A percentile compares a stretch with the other conserved stretches of the same genome.
phyloP scores from a whole-genome alignment of 2,888 invertebrate genomes.

The Epinotia demarniana region DNA sequence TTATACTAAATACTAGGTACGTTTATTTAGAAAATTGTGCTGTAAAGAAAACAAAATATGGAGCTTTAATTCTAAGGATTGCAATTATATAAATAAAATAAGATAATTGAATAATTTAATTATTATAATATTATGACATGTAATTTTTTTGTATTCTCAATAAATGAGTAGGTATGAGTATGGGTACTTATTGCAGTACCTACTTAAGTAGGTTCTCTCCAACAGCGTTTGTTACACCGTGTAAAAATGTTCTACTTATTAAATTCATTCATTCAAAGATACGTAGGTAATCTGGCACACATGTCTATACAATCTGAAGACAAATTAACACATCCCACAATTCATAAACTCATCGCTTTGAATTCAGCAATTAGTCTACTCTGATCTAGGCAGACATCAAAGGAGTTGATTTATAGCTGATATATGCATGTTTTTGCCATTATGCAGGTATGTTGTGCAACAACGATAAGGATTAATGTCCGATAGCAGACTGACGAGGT shows the following conservation, averaged over 20 bases:
- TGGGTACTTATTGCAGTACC: not conserved
- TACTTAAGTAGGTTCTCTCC: not conserved
- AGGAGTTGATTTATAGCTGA: constrained; percentile 43
- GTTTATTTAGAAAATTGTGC: too few relatives aligned
- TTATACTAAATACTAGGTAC: too few relatives aligned
- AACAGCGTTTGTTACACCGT: not conserved
- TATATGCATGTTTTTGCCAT: constrained; percentile 30
- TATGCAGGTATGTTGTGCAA: constrained; percentile 45
- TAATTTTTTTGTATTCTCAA: too few relatives aligned
- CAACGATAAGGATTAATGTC: constrained; percentile 47
- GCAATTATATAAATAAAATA: too few relatives aligned
- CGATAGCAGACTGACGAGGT: constrained; percentile 43
- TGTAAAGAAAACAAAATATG: too few relatives aligned
- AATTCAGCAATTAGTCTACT: constrained; percentile 37
- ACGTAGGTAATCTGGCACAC: not conserved
- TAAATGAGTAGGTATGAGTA: too few relatives aligned
- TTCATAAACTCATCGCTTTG: constrained; percentile 34
- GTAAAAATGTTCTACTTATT: constrained; percentile 15
- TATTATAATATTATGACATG: too few relatives aligned
- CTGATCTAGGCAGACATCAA: constrained; percentile 35
- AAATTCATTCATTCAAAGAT: too few relatives aligned
- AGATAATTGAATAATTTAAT: too few relatives aligned
- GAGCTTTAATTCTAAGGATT: not conserved
- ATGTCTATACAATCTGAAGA: constrained; percentile 7
- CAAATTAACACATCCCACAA: constrained; percentile 37